A percentile compares a stretch with the other conserved stretches of the same genome.
phyloP scores from a whole-genome alignment of 2,797 vertebrate species.

The Alouatta caraya region DNA sequence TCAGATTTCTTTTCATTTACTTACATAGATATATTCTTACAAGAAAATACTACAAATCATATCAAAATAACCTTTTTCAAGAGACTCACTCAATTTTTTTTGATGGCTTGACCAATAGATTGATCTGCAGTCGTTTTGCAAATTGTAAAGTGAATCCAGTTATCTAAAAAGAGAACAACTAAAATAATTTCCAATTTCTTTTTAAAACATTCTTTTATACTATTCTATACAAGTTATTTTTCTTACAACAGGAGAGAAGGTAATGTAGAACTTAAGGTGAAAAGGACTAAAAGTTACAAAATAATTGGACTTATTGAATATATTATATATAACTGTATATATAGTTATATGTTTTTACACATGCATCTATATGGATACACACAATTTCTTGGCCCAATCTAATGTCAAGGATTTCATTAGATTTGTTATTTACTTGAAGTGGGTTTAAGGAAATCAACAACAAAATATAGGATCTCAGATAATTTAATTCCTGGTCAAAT shows the following conservation, averaged over 20 bases:
- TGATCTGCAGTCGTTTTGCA: slow-evolving; percentile 94
- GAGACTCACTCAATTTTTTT: slow-evolving; percentile 89
- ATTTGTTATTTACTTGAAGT: neutral
- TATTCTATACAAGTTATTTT: neutral
- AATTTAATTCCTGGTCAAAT: neutral
- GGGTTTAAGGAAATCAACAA: neutral
- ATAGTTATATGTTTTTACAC: neutral
- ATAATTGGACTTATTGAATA: neutral
- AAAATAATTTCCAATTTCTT: neutral
- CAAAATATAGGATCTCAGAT: neutral
- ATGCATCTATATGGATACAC: neutral
- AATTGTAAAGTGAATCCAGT: slow-evolving; percentile 95
- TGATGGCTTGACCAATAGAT: slow-evolving; percentile 90
- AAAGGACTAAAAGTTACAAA: neutral
- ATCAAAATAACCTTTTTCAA: neutral
- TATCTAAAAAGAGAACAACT: slow-evolving; percentile 82
- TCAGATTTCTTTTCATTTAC: neutral
- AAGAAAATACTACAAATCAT: neutral
- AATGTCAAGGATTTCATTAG: neutral
- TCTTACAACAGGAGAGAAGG: neutral
- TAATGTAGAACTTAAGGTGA: neutral
- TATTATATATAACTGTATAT: neutral
- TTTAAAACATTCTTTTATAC: neutral
- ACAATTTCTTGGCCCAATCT: neutral
- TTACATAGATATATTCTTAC: neutral